Evolutionary conservation across 1,140 invertebrate genomes (phyloP).

Genomic region (Tribolium castaneum): DNA sequence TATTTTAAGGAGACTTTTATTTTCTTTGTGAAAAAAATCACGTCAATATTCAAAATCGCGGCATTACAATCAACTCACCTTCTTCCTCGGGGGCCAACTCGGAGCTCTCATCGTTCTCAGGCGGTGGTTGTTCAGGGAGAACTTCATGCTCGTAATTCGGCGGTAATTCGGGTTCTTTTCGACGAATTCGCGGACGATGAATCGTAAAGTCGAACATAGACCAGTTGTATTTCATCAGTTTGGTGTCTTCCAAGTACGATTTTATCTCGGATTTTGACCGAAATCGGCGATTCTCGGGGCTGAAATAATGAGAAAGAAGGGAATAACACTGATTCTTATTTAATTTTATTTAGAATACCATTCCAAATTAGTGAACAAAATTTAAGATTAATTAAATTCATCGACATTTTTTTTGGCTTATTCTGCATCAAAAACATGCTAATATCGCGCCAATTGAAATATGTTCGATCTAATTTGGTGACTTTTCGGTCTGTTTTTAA

Average conservation of each 20-base stretch:
- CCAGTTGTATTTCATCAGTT: slow-evolving; percentile 26
- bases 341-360: too few species aligned
- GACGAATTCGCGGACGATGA: neutral
- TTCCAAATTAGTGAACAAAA: too few species aligned
- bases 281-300: slow-evolving; percentile 71
- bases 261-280: slow-evolving; percentile 72
- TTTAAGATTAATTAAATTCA: too few species aligned
- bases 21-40: neutral
- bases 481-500: too few species aligned
- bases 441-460: too few species aligned
- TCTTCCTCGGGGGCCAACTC: slow-evolving; percentile 39
- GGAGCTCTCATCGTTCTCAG: neutral
- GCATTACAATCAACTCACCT: slow-evolving; percentile 11
- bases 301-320: too few species aligned
- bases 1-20: slow-evolving; percentile 53
- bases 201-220: slow-evolving; percentile 35
- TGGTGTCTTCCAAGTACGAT: slow-evolving; percentile 67
- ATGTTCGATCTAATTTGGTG: too few species aligned
- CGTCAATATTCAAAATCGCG: neutral
- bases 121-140: too few species aligned
- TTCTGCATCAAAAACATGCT: too few species aligned
- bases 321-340: too few species aligned
- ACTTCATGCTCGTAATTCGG: neutral
- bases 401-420: too few species aligned
- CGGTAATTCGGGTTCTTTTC: neutral